Evolutionary conservation across 1,140 invertebrate species (phyloP), one percentile per base, ranked within the genome.

Genomic region (Heliothis subflexa): DNA sequence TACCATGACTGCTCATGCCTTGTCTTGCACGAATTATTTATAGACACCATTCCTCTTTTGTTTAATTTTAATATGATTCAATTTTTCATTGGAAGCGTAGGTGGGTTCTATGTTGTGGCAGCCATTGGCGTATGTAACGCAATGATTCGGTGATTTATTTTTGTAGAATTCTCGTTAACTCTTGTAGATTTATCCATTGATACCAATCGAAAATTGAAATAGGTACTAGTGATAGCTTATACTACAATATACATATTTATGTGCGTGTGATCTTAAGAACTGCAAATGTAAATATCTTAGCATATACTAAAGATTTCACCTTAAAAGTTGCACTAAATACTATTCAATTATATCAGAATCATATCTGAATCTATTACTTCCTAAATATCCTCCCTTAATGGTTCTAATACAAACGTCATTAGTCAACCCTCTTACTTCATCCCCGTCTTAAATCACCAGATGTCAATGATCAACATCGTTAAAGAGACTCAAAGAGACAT

Each of bases 21-120:
- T 81, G 79, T 82, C 79, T 64, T 81, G 54, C 18, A 47, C 71
- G 57, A 75, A 70, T 74, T 88, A 86, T 88, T 84, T 84, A 80
- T 83, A 83, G 86, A 84, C 25, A 81, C 78, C 71, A 81, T 79
- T 70, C 73, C 57, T 77, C 49, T 72, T 80, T 55, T 73, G 74
- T 79, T 74, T 81, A 73, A 78, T 72, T 77, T 25, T 54, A 62
- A 14, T 52, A 57, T 70, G 62, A 78, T 75, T 68, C 61, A 61
- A 50, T 70, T 62, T 78, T 52, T 68, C 66, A 70, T 70, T 50
- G 5, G 55, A 25, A 40, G 49, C 57, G 50, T 78, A 62, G 66
- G 52, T 21, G 28, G 25, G 21, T n/a, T 11, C 21, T 54, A 3
- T 25, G 13, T 49, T 7, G 7, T 54, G 13, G 18, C 11, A 49